Conservation (phyloP, 1,140 invertebrate species). For the Spodoptera litura region DNA sequence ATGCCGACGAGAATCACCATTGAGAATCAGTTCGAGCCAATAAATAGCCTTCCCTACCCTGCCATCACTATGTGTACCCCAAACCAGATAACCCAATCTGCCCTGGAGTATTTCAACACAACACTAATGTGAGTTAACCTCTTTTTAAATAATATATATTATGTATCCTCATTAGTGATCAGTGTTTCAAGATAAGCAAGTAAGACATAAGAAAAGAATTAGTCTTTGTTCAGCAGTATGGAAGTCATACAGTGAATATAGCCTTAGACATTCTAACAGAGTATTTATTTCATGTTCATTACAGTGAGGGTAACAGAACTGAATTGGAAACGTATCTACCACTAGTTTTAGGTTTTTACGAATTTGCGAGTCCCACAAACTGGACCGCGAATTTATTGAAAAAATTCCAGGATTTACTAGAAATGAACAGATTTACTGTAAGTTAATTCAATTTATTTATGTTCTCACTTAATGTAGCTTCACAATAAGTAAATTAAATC, state of each 20-base stretch:
- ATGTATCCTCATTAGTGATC: too few relatives aligned
- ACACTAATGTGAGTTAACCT: conserved; percentile 70
- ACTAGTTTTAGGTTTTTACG: conserved; percentile 65
- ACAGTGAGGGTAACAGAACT: conserved; percentile 64
- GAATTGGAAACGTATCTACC: conserved; percentile 54
- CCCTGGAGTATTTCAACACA: conserved; percentile 63
- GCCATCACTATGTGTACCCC: conserved; percentile 75
- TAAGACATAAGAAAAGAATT: too few relatives aligned
- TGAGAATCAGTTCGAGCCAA: conserved; percentile 71
- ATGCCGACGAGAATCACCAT: conserved; percentile 77
- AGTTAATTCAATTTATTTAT: conserved; percentile 37
- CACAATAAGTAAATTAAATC: too few relatives aligned
- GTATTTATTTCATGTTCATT: conserved; percentile 29
- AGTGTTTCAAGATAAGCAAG: too few relatives aligned
- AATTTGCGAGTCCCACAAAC: conserved; percentile 45
- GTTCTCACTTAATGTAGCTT: too few relatives aligned
- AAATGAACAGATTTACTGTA: conserved; percentile 69
- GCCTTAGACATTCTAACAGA: background rate
- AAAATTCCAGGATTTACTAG: conserved; percentile 61
- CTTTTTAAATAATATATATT: too few relatives aligned
- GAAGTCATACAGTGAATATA: too few relatives aligned
- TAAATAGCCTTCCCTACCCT: conserved; percentile 62
- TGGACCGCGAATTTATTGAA: conserved; percentile 25
- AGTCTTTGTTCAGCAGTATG: too few relatives aligned
- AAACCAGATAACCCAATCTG: conserved; percentile 69